Evolutionary conservation across 2,797 vertebrate genomes (phyloP), one percentile per base, ranked within the genome.

Genomic region (Poecilia picta): DNA sequence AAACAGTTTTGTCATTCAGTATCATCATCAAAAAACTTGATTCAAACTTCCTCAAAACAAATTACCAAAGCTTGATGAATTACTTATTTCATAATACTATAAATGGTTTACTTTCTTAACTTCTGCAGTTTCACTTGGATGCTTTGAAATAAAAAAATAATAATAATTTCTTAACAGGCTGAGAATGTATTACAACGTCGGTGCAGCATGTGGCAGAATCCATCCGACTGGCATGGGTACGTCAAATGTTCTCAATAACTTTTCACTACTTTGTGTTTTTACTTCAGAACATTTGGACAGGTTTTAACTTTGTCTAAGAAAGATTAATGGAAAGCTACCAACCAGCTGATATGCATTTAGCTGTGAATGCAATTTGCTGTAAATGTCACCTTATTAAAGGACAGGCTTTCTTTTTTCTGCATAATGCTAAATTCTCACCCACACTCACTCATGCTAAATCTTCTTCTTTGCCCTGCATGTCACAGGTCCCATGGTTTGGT

Each of bases 151-250:
- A 45, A 45, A 8, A 45, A 45, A 45, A 73, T 73, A 51, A 28
- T 0, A 23, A 12, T 47, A 51, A 23, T 20, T 39, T 64, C 18
- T 75, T 49, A 36, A 81, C 88, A 94, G 94, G 85, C 83, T 94
- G 81, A 93, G 95, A 81, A 96, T 96, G 95, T 96, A 96, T 84
- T 82, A 85, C 0, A 95, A 88, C 41, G 96, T 97, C 7, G 96
- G 96, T n/a, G 96, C 96, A 72, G 96, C 96, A 23, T 97, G 96
- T 86, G 96, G 96, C 79, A 94, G 96, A 87, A 97, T 97, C 80
- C 96, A 97, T 83, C 96, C 96, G 1, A 97, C 96, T 74, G 96
- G 96, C 81, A 96, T 96, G 94, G 96, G 96, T 97, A 90, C 91
- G 94, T 79, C 49, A 1, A 83, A 47, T 25, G 5, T 73, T 70